A percentile compares a stretch with the other conserved stretches of the same genome.
These are phyloP conservation scores for Dicyrtomina minuta DNA, from an alignment of 2,888 invertebrate genomes.

Conservation along the genomic window DNA sequence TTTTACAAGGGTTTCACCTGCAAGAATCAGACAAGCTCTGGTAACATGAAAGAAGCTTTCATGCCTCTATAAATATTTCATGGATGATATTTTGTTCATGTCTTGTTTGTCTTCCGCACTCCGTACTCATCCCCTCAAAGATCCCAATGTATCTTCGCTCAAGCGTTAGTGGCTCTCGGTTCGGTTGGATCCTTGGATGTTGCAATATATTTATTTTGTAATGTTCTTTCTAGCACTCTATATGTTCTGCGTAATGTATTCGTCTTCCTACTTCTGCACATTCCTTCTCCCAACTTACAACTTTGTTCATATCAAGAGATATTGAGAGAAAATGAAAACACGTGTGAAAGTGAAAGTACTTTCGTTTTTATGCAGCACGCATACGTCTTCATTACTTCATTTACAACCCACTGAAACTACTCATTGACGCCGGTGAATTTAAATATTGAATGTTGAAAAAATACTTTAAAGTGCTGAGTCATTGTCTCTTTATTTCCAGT, in stretches of 20 bases:
- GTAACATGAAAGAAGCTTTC: constrained; percentile 29
- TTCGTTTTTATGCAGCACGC: too few species aligned
- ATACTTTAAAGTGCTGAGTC: too few species aligned
- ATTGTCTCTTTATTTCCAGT: too few species aligned
- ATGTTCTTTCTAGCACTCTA: too few species aligned
- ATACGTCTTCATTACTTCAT: too few species aligned
- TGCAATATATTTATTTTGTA: background rate
- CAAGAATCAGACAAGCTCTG: constrained; percentile 20
- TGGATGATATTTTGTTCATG: constrained; percentile 26
- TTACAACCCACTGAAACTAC: too few species aligned
- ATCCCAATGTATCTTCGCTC: too few species aligned
- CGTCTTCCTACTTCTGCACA: background rate
- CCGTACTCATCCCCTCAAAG: background rate
- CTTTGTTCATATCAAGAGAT: background rate
- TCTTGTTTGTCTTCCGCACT: constrained; percentile 18
- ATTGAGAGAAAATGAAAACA: background rate
- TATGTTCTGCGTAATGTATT: background rate
- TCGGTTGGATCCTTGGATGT: background rate
- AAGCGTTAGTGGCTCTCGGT: background rate
- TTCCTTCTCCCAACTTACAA: background rate
- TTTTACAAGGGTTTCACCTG: constrained; percentile 18
- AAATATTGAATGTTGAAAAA: too few species aligned
- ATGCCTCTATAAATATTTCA: constrained; percentile 32
- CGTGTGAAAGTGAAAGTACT: background rate
- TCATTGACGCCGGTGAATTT: too few species aligned